Conservation (phyloP, 2,113 vertebrate genomes). For the Panurus biarmicus region DNA sequence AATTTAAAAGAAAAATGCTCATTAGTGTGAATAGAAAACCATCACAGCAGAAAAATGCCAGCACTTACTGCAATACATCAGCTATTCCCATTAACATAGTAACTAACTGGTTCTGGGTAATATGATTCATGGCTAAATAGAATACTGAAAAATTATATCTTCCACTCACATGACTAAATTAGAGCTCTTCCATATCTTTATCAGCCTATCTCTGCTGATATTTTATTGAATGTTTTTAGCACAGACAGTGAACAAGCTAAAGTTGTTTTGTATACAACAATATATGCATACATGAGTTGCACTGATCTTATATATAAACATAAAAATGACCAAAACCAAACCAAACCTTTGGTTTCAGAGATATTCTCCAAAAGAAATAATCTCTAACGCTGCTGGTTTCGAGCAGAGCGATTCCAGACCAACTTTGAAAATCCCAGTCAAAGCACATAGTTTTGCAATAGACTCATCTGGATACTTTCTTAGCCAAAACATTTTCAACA, state of each 20-base stretch:
- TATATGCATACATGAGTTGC: neutral
- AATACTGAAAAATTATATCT: neutral
- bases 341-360: neutral
- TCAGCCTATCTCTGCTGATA: neutral
- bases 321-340: neutral
- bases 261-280: neutral
- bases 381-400: neutral
- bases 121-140: neutral
- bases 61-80: constrained; percentile 28
- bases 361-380: neutral
- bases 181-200: neutral
- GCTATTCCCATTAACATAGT: constrained; percentile 23
- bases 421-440: constrained; percentile 44
- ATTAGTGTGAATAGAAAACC: constrained; percentile 27
- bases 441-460: constrained; percentile 57
- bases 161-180: neutral
- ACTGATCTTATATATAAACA: neutral
- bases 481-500: constrained; percentile 66
- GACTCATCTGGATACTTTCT: constrained; percentile 56
- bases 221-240: neutral
- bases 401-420: neutral
- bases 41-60: constrained; percentile 24
- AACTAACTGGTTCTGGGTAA: constrained; percentile 13
- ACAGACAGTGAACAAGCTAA: neutral
- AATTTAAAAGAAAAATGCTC: constrained; percentile 36